Evolutionary conservation across 30 jellyfish, hydroid and myxozoan genomes (phyloP).

Genomic region (Nemopilema nomurai): DNA sequence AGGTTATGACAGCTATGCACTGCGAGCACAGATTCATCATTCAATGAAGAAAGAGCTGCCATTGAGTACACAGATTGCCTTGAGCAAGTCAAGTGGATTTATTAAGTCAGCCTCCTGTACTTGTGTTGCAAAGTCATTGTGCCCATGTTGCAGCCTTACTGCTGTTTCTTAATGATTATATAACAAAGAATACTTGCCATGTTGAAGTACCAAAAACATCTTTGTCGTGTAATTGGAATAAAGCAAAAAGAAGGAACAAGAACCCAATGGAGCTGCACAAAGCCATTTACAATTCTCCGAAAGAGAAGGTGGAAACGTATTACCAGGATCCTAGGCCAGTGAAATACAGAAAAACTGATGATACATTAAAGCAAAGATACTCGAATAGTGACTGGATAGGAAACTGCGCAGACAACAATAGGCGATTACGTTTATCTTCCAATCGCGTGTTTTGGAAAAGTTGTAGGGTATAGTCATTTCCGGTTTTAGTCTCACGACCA

Average conservation of each 20-base stretch:
- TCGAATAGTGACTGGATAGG: conserved; percentile 46
- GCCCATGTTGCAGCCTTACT: conserved; percentile 74
- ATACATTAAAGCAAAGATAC: conserved; percentile 18
- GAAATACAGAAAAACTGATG: background rate
- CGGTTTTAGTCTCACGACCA: background rate
- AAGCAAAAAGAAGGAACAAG: conserved; percentile 42
- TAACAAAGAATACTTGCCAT: conserved; percentile 8
- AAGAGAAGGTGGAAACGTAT: conserved; percentile 3
- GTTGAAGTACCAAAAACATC: conserved; percentile 68
- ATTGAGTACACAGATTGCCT: conserved; percentile 34
- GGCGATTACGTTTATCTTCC: conserved; percentile 23
- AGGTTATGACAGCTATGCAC: conserved; percentile 17
- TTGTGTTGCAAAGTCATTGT: conserved; percentile 44
- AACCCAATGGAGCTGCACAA: conserved; percentile 36
- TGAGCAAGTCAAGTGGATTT: conserved; percentile 44
- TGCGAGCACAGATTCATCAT: conserved; percentile 57
- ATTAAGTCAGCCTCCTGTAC: conserved; percentile 29
- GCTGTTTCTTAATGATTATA: conserved; percentile 56
- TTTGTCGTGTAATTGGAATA: conserved; percentile 50
- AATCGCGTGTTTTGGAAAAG: conserved; percentile 4
- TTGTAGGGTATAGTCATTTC: conserved; percentile 45
- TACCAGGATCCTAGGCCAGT: background rate
- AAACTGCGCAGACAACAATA: conserved; percentile 29
- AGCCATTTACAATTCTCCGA: conserved; percentile 54
- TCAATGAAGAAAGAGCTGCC: conserved; percentile 57